Percentiles rank a stretch among this genome's conserved stretches.
These are phyloP conservation scores for Pyrrhia umbra DNA, from an alignment of 2,888 invertebrate species.

Conservation along the genomic window DNA sequence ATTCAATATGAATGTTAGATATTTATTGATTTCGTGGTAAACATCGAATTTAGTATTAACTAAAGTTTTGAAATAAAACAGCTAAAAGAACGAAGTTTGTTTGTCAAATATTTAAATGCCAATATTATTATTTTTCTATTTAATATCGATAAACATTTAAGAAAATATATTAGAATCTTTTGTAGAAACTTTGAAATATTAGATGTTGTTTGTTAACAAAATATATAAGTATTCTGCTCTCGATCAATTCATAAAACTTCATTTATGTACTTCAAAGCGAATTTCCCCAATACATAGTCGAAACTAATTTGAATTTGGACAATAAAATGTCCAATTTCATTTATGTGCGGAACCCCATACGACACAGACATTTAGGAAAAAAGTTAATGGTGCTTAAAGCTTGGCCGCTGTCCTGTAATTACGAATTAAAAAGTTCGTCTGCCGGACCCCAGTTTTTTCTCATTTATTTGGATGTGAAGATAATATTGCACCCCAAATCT, in stretches of 20 bases:
- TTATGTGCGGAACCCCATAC: slow-evolving; percentile 77
- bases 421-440: slow-evolving; percentile 89
- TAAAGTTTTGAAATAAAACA: not conserved
- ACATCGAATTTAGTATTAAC: not conserved
- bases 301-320: slow-evolving; percentile 80
- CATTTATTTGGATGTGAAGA: slow-evolving; percentile 87
- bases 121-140: slow-evolving; percentile 4
- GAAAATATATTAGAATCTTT: slow-evolving; percentile 6
- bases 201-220: slow-evolving; percentile 13
- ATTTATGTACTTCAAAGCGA: slow-evolving; percentile 38
- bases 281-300: slow-evolving; percentile 39
- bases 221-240: not conserved
- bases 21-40: not conserved
- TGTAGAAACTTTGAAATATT: slow-evolving; percentile 14
- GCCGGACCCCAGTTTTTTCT: slow-evolving; percentile 87
- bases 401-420: slow-evolving; percentile 89
- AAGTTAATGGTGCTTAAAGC: slow-evolving; percentile 89
- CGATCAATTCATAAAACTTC: slow-evolving; percentile 3
- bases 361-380: slow-evolving; percentile 85
- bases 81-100: not conserved
- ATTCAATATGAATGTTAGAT: not conserved
- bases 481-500: slow-evolving; percentile 86
- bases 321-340: slow-evolving; percentile 81
- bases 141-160: not conserved
- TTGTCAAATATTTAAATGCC: slow-evolving; percentile 15